Conservation (phyloP, 2,113 vertebrate species). For the Ploceus nigricollis region DNA sequence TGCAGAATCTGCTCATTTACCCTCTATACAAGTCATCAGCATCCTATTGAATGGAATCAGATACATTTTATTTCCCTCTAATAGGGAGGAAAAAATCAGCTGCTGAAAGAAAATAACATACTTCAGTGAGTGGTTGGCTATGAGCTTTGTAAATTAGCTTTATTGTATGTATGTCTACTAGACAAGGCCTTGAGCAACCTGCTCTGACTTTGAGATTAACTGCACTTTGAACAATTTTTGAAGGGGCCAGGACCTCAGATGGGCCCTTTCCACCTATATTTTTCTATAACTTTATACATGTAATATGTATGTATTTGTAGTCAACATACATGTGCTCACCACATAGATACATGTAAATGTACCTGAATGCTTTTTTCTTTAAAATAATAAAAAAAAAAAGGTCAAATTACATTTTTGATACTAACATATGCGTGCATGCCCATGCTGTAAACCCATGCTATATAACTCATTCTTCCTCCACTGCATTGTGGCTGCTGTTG, state of each 20-base stretch:
- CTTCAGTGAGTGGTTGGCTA: neutral
- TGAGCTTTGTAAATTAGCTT: neutral
- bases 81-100: neutral
- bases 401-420: neutral
- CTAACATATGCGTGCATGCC: accelerated
- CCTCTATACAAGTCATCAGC: neutral
- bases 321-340: accelerated
- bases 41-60: neutral
- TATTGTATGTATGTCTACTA: neutral
- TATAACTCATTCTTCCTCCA: neutral
- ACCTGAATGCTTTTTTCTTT: neutral
- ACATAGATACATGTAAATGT: neutral
- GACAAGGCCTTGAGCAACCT: neutral
- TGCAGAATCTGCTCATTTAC: neutral
- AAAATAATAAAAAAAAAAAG: neutral
- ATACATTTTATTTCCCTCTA: neutral
- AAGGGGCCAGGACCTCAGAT: neutral
- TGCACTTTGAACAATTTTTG: neutral
- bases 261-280: neutral
- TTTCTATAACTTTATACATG: neutral
- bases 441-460: neutral
- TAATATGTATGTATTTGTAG: neutral
- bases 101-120: neutral
- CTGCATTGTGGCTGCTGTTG: neutral
- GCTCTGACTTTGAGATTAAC: neutral